phyloP scores from a whole-genome alignment of 1,140 invertebrate species.

The Brachystomella parvula region DNA sequence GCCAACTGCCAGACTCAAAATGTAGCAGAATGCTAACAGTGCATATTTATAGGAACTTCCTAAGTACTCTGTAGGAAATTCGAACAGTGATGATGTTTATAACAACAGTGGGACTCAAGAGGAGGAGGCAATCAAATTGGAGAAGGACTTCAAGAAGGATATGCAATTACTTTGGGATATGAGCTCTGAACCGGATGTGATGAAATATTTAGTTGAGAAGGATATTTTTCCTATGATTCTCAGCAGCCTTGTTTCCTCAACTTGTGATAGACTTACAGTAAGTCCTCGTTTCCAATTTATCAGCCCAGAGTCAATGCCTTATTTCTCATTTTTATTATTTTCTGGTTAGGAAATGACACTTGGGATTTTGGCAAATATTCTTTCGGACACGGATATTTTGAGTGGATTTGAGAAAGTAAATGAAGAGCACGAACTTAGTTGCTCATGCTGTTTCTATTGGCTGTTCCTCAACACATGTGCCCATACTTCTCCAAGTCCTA shows the following conservation, averaged over 20 bases:
- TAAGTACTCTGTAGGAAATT: conserved; percentile 5
- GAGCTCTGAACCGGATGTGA: conserved; percentile 34
- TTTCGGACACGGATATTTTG: conserved; percentile 25
- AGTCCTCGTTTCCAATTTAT: not conserved
- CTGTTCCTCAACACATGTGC: conserved; percentile 12
- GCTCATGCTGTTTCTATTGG: conserved; percentile 4
- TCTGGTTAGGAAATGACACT: conserved; percentile 34
- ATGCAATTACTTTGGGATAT: conserved; percentile 35
- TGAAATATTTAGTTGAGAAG: conserved; percentile 28
- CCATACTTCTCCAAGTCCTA: conserved; percentile 30
- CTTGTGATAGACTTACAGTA: conserved; percentile 21
- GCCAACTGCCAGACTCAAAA: not conserved
- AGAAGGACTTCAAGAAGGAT: conserved; percentile 24
- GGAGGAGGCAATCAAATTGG: conserved; percentile 13
- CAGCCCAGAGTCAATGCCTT: not conserved
- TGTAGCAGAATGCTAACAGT: not conserved
- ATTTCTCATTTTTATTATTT: conserved; percentile 16
- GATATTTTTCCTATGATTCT: conserved; percentile 27
- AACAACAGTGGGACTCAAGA: conserved; percentile 8
- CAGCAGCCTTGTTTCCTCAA: conserved; percentile 19
- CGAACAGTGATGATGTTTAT: not conserved
- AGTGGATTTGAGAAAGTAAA: conserved; percentile 26
- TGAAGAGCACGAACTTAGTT: conserved; percentile 23
- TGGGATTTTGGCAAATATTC: conserved; percentile 33
- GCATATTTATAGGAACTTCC: conserved; percentile 19